phyloP scores from a whole-genome alignment of 1,140 invertebrate species.

The Drosophila sechellia region DNA sequence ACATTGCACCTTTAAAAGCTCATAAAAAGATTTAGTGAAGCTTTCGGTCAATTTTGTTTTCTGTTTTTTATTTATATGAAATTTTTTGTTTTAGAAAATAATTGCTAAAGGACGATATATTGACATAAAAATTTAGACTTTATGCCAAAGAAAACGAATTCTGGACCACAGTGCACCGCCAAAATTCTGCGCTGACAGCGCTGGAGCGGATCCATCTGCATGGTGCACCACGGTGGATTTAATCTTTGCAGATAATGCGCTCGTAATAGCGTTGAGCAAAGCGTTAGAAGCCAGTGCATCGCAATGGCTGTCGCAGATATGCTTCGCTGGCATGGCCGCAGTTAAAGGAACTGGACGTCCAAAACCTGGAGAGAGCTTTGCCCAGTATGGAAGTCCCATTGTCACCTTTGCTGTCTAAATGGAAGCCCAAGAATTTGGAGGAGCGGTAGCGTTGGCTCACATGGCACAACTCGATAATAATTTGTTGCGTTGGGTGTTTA shows the following conservation, averaged over 20 bases:
- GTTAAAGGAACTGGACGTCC: background rate
- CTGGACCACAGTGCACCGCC: no score
- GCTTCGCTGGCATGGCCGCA: background rate
- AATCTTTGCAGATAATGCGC: background rate
- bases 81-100: no score
- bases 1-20: no score
- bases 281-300: background rate
- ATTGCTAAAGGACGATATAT: no score
- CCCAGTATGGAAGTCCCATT: background rate
- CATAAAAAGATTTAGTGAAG: no score
- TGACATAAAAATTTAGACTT: no score
- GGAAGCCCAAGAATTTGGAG: background rate
- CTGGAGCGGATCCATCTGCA: background rate
- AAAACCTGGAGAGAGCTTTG: background rate
- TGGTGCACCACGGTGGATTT: background rate
- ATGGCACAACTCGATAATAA: background rate
- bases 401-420: background rate
- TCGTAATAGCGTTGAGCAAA: background rate
- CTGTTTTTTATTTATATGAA: no score
- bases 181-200: background rate
- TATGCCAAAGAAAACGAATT: no score
- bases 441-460: background rate
- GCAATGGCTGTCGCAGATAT: background rate
- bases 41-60: no score
- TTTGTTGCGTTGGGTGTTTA: background rate